Evolutionary conservation across 2,113 vertebrate species (phyloP).

Genomic region (Bujurquina vittata): DNA sequence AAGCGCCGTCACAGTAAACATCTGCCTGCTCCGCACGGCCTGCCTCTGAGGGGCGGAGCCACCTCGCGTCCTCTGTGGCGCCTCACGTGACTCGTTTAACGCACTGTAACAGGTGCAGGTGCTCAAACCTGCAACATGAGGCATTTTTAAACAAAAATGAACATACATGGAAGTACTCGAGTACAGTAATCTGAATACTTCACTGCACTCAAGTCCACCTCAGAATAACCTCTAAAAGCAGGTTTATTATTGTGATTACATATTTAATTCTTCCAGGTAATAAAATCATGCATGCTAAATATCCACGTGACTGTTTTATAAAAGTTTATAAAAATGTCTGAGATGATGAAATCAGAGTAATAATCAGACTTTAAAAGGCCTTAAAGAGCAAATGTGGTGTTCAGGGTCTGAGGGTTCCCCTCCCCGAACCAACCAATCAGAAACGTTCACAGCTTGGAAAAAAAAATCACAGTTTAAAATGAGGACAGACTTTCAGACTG

Average conservation of each 20-base stretch:
- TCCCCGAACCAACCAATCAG: too few relatives aligned
- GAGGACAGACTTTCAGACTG: not conserved
- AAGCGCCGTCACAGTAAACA: constrained; percentile 80
- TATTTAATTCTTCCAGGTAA: not conserved
- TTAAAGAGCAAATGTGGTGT: too few relatives aligned
- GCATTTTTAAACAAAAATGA: not conserved
- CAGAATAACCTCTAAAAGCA: not conserved
- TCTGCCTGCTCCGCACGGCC: constrained; percentile 13
- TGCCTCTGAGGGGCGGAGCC: not conserved
- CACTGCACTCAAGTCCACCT: not conserved
- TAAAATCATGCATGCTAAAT: not conserved
- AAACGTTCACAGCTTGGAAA: too few relatives aligned
- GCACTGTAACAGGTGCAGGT: not conserved
- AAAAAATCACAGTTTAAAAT: too few relatives aligned
- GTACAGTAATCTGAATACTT: not conserved
- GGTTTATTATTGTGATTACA: not conserved
- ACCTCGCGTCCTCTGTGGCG: not conserved
- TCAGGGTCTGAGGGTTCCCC: too few relatives aligned
- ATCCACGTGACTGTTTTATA: not conserved
- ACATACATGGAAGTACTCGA: not conserved
- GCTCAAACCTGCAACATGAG: too few relatives aligned
- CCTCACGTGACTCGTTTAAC: not conserved
- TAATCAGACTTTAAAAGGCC: too few relatives aligned
- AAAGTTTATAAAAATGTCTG: not conserved
- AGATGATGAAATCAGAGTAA: too few relatives aligned